Evolutionary conservation across 2,113 vertebrate genomes (phyloP).

Genomic region (Pogonocichla stellata): DNA sequence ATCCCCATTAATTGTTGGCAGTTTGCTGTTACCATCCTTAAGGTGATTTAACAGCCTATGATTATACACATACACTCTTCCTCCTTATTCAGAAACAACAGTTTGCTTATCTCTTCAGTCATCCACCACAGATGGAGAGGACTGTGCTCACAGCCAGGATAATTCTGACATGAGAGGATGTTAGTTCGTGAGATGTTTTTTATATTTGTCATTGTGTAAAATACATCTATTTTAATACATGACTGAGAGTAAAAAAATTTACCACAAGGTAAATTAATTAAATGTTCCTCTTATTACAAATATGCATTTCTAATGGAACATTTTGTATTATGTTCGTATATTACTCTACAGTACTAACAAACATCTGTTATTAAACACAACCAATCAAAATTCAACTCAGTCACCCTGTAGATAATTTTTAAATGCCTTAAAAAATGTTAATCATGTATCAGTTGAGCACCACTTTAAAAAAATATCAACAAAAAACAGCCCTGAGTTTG

Average conservation of each 20-base stretch:
- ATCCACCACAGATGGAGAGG: neutral
- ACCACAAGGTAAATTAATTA: neutral
- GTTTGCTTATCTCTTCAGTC: neutral
- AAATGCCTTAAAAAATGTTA: neutral
- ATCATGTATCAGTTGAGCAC: neutral
- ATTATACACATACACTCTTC: neutral
- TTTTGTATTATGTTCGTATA: neutral
- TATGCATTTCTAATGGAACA: neutral
- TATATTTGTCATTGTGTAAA: neutral
- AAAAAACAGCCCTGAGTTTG: neutral
- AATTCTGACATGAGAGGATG: neutral
- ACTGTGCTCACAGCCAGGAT: neutral
- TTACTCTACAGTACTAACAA: neutral
- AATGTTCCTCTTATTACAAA: neutral
- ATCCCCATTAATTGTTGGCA: neutral
- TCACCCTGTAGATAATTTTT: neutral
- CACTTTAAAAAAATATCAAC: neutral
- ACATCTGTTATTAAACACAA: neutral
- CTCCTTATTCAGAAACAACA: neutral
- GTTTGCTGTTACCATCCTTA: neutral
- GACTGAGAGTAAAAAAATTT: neutral
- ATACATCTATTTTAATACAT: slow-evolving; percentile 6
- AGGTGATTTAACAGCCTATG: neutral
- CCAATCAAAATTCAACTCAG: neutral
- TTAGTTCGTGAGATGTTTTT: neutral